Evolutionary conservation across 2,113 vertebrate genomes (phyloP).

Genomic region (Gulo gulo): DNA sequence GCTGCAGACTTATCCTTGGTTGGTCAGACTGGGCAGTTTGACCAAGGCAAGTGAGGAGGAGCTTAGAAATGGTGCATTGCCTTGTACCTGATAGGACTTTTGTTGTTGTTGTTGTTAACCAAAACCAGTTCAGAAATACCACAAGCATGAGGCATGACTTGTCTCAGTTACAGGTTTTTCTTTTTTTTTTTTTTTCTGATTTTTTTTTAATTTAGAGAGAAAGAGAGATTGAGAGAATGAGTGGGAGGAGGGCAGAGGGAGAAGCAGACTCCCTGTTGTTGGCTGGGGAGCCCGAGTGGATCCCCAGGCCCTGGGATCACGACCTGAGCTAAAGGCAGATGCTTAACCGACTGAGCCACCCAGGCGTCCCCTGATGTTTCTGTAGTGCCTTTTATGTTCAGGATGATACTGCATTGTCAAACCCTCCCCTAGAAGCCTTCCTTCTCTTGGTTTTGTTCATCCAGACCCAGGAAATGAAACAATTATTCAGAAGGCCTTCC

Average conservation of each 20-base stretch:
- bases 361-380: not conserved
- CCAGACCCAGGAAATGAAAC: not conserved
- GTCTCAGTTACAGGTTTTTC: not conserved
- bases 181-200: not conserved
- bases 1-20: not conserved
- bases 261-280: not conserved
- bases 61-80: not conserved
- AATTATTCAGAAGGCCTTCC: not conserved
- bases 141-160: fast-evolving
- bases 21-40: not conserved
- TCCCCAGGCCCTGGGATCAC: not conserved
- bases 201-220: too few relatives aligned
- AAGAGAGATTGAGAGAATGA: too few relatives aligned
- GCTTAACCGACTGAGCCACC: not conserved
- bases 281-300: not conserved
- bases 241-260: not conserved
- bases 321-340: not conserved
- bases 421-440: not conserved
- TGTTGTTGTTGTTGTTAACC: not conserved
- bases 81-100: not conserved
- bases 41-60: not conserved
- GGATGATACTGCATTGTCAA: not conserved
- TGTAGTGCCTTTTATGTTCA: not conserved
- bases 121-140: not conserved
- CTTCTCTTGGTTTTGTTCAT: not conserved